These are phyloP conservation scores for Ylistrum balloti DNA, from an alignment of 1,140 invertebrate genomes.

Conservation along the genomic window DNA sequence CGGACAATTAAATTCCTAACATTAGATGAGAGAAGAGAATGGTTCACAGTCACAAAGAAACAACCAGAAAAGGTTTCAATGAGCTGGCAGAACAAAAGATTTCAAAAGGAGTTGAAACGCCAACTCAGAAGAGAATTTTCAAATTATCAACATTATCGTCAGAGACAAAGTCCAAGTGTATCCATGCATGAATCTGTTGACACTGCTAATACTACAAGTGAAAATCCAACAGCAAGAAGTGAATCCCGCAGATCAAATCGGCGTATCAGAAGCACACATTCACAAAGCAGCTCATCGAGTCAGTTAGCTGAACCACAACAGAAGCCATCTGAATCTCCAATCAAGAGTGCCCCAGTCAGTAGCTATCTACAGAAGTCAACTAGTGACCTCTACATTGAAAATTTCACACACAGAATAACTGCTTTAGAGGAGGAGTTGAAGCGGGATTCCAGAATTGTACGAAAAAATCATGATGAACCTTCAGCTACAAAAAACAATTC, in stretches of 20 bases:
- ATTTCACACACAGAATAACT: constrained; percentile 68
- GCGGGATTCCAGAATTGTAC: constrained; percentile 65
- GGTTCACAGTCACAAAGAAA: constrained; percentile 69
- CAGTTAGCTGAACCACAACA: constrained; percentile 48
- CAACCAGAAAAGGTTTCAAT: constrained; percentile 66
- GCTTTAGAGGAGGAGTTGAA: constrained; percentile 72
- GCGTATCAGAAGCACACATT: constrained; percentile 28
- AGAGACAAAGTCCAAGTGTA: constrained; percentile 53
- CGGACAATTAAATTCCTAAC: constrained; percentile 67
- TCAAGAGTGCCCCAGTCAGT: constrained; percentile 52
- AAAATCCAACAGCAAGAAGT: background rate
- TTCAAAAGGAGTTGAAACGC: constrained; percentile 71
- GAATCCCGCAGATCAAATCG: constrained; percentile 2
- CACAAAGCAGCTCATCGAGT: constrained; percentile 42
- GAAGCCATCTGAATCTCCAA: constrained; percentile 47
- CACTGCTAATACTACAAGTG: constrained; percentile 21
- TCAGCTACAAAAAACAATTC: background rate
- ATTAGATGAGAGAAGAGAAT: constrained; percentile 64
- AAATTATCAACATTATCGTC: constrained; percentile 32
- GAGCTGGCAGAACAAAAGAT: constrained; percentile 65
- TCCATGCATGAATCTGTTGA: constrained; percentile 45
- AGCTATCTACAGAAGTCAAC: constrained; percentile 62
- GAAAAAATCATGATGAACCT: constrained; percentile 56
- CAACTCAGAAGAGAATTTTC: constrained; percentile 68
- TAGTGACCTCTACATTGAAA: constrained; percentile 75